Evolutionary conservation across 2,113 vertebrate species (phyloP), one percentile per base, ranked within the genome.

Genomic region (Sarotherodon lohbergeri): DNA sequence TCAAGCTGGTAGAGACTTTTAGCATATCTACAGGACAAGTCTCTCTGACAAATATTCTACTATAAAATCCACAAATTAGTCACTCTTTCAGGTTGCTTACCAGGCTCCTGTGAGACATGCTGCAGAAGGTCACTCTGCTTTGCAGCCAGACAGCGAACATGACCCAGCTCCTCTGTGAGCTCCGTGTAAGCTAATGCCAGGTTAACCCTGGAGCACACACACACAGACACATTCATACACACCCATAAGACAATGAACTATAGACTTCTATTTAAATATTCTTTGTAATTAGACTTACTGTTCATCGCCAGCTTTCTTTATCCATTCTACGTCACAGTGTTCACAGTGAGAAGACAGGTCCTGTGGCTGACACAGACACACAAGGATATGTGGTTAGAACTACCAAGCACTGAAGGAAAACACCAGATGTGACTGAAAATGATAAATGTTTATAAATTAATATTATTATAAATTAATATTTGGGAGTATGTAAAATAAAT

Each of bases 121-220:
- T 95, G 96, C 46, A 98, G 93, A 86, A 98, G 97, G 85, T 97
- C 96, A 36, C 94, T 96, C 95, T 98, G 98, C 88, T 97, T 96
- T 24, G 95, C 92, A 61, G 97, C 96, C 91, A 98, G 91, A 86
- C 91, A 94, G 19, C 97, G 89, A 46, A 98, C 95, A 1, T 96
- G 97, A 73, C 97, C 96, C 94, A 98, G 88, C 90, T 98, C 97
- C 92, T 98, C 98, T 0, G 97, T 98, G 88, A 98, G 97, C 94
- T 98, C 97, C 0, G 98, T 98, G 96, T 98, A 98, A 78, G 98
- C 98, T 93, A 98, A 94, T 0, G 97, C 97, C 92, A 98, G 93
- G 87, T 98, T 98, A 91, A 98, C 97, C 95, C 98, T 98, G 93
- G 12, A 80, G 32, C n/a, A 81, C 27, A 78, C n/a, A 52, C 16